phyloP scores from a whole-genome alignment of 2,888 invertebrate genomes.

The Geophilus truncorum region DNA sequence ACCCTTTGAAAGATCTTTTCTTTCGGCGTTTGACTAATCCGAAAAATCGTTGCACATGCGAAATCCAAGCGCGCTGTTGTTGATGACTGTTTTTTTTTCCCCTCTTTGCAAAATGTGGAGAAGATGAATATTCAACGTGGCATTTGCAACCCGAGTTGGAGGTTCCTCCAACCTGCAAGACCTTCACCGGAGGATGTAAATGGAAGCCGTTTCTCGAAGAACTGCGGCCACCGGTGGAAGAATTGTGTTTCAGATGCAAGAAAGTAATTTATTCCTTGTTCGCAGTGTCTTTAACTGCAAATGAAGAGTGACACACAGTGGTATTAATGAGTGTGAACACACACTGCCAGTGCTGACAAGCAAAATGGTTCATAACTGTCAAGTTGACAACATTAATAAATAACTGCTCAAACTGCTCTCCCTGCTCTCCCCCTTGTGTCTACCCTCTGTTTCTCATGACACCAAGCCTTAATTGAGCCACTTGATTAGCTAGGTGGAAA shows the following conservation, averaged over 20 bases:
- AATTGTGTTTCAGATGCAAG: background rate
- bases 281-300: background rate
- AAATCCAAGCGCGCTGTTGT: background rate
- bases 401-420: background rate
- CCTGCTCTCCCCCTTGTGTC: background rate
- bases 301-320: constrained; percentile 7
- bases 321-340: constrained; percentile 16
- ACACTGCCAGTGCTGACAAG: background rate
- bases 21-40: background rate
- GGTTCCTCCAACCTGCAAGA: background rate
- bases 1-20: no score
- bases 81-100: background rate
- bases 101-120: background rate
- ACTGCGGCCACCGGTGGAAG: background rate
- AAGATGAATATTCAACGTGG: constrained; percentile 1
- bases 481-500: background rate
- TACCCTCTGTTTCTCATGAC: background rate
- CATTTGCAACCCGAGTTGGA: background rate
- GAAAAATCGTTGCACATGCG: background rate
- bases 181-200: background rate
- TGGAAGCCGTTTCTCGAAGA: background rate
- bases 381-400: constrained; percentile 20
- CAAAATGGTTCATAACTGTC: constrained; percentile 20
- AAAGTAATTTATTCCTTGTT: background rate
- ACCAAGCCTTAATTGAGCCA: constrained; percentile 3